A percentile compares a stretch with the other conserved stretches of the same genome.
phyloP scores from a whole-genome alignment of 1,140 invertebrate genomes.

The Periplaneta americana region DNA sequence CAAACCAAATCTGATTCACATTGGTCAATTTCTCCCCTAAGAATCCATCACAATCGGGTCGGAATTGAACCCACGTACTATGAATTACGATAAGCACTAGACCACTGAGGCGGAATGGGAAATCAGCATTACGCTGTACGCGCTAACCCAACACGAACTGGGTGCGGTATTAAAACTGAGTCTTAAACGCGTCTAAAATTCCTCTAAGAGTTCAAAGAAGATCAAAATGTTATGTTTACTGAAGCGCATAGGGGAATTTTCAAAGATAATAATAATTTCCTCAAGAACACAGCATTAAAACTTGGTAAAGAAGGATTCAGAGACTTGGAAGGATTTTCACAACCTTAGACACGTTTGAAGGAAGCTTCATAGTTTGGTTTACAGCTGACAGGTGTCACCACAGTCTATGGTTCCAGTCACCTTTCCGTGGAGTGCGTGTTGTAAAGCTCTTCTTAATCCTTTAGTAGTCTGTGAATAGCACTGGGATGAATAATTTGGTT shows the following conservation, averaged over 20 bases:
- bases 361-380: neutral
- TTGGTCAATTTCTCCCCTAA: no score
- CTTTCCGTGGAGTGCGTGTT: neutral
- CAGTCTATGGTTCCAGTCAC: neutral
- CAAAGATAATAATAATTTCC: neutral
- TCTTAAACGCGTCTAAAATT: neutral
- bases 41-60: no score
- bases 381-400: neutral
- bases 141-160: no score
- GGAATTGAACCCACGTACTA: no score
- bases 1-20: no score
- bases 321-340: neutral
- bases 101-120: no score
- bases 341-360: neutral
- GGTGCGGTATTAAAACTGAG: no score
- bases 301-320: neutral
- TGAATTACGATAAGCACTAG: no score
- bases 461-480: neutral
- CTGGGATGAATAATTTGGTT: neutral
- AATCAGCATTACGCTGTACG: no score
- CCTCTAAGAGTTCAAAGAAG: neutral
- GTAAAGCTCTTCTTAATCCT: neutral
- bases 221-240: neutral
- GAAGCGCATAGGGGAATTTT: neutral
- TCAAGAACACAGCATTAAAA: neutral